These are phyloP conservation scores for Cotesia chilonis DNA, from an alignment of 1,140 invertebrate genomes.

Conservation along the genomic window DNA sequence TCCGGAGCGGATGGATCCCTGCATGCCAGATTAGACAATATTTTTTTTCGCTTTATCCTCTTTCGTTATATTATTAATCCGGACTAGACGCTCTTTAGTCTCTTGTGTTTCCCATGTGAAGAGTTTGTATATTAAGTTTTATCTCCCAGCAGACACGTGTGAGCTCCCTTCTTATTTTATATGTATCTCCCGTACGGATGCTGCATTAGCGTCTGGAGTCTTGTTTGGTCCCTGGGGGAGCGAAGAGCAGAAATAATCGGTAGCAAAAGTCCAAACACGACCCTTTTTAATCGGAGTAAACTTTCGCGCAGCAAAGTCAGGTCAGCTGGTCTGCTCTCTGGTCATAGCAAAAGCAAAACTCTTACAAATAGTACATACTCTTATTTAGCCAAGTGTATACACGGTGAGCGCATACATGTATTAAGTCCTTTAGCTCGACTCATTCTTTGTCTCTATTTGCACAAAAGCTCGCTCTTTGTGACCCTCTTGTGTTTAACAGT, in stretches of 20 bases:
- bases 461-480: too few relatives aligned
- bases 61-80: background rate
- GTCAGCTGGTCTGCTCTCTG: conserved; percentile 1
- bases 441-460: background rate
- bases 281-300: conserved; percentile 12
- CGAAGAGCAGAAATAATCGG: too few relatives aligned
- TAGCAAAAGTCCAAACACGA: conserved; percentile 9
- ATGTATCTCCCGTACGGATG: background rate
- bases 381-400: conserved; percentile 3
- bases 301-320: conserved; percentile 21
- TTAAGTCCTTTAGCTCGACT: background rate
- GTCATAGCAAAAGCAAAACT: background rate
- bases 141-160: conserved; percentile 24
- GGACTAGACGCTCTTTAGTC: background rate
- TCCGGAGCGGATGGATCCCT: conserved; percentile 45
- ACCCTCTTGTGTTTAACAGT: too few relatives aligned
- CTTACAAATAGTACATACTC: too few relatives aligned
- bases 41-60: conserved; percentile 14
- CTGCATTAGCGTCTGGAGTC: background rate
- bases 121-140: background rate
- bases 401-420: background rate
- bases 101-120: background rate
- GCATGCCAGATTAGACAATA: conserved; percentile 47
- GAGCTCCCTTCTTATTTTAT: background rate
- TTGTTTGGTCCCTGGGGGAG: background rate